A percentile compares a stretch with the other conserved stretches of the same genome.
Evolutionary conservation across 2,797 vertebrate genomes (phyloP).

Genomic region (Megaceryle alcyon): DNA sequence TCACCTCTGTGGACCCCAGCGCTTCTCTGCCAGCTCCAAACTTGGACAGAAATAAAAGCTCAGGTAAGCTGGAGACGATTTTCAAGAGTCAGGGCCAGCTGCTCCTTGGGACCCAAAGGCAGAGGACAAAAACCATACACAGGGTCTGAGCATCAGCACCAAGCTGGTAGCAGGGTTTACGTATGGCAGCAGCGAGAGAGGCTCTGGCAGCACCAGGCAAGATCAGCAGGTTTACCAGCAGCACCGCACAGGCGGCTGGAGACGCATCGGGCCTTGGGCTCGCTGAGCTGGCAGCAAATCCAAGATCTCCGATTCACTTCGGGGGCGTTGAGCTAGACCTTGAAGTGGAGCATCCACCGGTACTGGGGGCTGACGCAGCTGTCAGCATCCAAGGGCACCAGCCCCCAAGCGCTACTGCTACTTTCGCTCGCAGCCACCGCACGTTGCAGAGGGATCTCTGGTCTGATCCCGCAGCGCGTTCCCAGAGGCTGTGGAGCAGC

Average conservation of each 20-base stretch:
- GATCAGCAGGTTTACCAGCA: background rate
- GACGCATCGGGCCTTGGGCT: accelerated
- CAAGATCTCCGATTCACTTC: background rate
- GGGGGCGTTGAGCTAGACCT: background rate
- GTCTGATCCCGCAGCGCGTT: accelerated
- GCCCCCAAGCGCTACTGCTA: background rate
- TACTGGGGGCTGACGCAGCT: too few relatives aligned
- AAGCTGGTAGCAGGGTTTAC: accelerated
- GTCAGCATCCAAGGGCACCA: accelerated
- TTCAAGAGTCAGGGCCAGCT: accelerated
- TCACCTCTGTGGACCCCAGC: background rate
- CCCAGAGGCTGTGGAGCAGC: accelerated
- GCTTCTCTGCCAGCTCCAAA: background rate
- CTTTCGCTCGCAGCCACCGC: too few relatives aligned
- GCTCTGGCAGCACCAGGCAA: background rate
- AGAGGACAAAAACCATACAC: accelerated
- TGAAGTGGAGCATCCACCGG: background rate
- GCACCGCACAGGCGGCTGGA: background rate
- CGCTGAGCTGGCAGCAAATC: background rate
- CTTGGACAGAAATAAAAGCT: background rate
- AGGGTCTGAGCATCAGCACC: background rate
- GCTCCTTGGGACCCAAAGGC: background rate
- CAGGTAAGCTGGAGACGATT: background rate
- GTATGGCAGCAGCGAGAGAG: background rate
- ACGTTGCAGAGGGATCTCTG: accelerated